Conservation (phyloP, 2,113 vertebrate species). For the Anarrhichthys ocellatus region DNA sequence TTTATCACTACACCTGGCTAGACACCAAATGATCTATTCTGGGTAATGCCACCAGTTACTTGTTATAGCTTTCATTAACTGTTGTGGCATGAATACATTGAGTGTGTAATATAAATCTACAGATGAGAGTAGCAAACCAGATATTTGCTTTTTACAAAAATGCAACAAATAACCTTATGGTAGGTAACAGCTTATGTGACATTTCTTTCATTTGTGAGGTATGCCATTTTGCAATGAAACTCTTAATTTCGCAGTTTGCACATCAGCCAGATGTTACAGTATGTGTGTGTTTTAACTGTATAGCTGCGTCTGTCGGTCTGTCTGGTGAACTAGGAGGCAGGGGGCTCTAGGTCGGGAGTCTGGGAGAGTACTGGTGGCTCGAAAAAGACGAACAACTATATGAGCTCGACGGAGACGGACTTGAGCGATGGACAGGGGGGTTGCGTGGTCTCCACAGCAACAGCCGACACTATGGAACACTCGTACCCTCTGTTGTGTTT, state of each 20-base stretch:
- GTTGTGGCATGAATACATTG: neutral
- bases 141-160: neutral
- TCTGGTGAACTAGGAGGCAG: conserved; percentile 24
- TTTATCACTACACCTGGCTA: no score
- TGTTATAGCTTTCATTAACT: neutral
- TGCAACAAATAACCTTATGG: neutral
- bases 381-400: conserved; percentile 49
- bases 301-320: neutral
- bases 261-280: neutral
- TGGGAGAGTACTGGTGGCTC: conserved; percentile 1
- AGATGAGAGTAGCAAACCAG: neutral
- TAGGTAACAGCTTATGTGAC: neutral
- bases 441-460: conserved; percentile 34
- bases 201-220: neutral
- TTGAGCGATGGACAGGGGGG: neutral
- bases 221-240: conserved; percentile 3
- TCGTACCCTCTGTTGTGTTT: conserved; percentile 64
- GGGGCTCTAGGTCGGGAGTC: neutral
- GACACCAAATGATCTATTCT: neutral
- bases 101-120: neutral
- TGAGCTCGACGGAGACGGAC: conserved; percentile 42
- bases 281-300: neutral
- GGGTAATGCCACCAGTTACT: neutral
- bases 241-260: neutral
- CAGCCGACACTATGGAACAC: conserved; percentile 49